A percentile compares a stretch with the other conserved stretches of the same genome.
These are phyloP conservation scores for Bombyx mandarina DNA, from an alignment of 1,140 invertebrate species.

Conservation along the genomic window DNA sequence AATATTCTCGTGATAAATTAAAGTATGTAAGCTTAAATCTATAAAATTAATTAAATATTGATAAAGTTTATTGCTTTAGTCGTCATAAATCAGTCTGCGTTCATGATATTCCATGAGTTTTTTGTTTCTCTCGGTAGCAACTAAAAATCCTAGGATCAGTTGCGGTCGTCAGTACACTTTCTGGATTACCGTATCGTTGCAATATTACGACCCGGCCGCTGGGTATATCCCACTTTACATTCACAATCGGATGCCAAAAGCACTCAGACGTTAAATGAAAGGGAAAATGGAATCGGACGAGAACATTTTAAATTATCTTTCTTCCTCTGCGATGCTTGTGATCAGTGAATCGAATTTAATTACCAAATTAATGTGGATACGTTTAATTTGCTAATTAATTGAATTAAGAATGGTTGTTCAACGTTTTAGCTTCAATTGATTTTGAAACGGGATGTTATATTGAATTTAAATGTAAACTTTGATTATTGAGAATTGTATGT, in stretches of 20 bases:
- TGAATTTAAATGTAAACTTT: too few species aligned
- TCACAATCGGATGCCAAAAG: constrained; percentile 12
- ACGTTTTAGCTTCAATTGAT: too few species aligned
- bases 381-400: too few species aligned
- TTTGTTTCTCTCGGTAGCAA: constrained; percentile 1
- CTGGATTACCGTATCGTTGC: constrained; percentile 13
- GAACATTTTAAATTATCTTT: constrained; percentile 13
- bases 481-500: too few species aligned
- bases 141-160: constrained; percentile 15
- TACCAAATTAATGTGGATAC: too few species aligned
- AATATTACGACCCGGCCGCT: constrained; percentile 15
- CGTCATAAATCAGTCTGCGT: too few species aligned
- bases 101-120: background rate
- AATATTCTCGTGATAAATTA: too few species aligned
- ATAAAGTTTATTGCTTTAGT: too few species aligned
- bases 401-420: too few species aligned
- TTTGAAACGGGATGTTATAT: too few species aligned
- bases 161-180: constrained; percentile 13
- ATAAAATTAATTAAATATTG: too few species aligned
- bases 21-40: too few species aligned
- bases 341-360: constrained; percentile 4
- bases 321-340: background rate
- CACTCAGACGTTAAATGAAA: constrained; percentile 17
- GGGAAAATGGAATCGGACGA: constrained; percentile 9
- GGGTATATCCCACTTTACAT: constrained; percentile 9